phyloP scores from a whole-genome alignment of 2,797 vertebrate species.

The Amblyopsis hoosieri region DNA sequence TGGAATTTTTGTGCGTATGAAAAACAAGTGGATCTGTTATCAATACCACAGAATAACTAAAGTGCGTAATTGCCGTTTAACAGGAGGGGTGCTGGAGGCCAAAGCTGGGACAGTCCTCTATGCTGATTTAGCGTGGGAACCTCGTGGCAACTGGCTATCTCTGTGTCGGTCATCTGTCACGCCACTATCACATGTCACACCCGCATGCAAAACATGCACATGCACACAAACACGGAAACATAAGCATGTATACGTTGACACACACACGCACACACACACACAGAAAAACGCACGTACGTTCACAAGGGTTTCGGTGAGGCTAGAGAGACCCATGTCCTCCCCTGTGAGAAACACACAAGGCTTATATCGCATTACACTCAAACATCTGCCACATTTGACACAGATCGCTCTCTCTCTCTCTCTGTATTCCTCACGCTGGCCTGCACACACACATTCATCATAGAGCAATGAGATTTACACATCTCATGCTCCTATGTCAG shows the following conservation, averaged over 20 bases:
- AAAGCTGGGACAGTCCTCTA: too few species aligned
- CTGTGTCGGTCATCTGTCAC: too few species aligned
- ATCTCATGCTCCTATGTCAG: too few species aligned
- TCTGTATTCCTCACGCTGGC: not conserved
- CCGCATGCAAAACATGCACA: constrained; percentile 6
- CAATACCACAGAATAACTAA: too few species aligned
- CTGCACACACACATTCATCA: not conserved
- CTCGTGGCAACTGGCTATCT: too few species aligned
- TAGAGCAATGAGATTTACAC: too few species aligned
- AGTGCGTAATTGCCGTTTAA: too few species aligned
- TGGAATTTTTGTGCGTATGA: too few species aligned
- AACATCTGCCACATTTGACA: constrained; percentile 58
- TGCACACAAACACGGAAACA: constrained; percentile 22
- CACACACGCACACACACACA: constrained; percentile 10
- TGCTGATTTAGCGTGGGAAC: too few species aligned
- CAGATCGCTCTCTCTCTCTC: constrained; percentile 4
- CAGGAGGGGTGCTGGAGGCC: too few species aligned
- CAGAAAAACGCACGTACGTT: not conserved
- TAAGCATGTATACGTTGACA: not conserved
- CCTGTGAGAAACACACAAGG: constrained; percentile 34
- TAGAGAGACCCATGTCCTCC: constrained; percentile 42
- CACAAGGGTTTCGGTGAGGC: constrained; percentile 43
- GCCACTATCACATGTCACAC: not conserved
- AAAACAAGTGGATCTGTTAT: too few species aligned
- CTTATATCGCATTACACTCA: constrained; percentile 55